Percentiles rank a stretch among this genome's conserved stretches.
phyloP scores from a whole-genome alignment of 2,113 vertebrate species.

The Pseudolaguvia tuberculata region DNA sequence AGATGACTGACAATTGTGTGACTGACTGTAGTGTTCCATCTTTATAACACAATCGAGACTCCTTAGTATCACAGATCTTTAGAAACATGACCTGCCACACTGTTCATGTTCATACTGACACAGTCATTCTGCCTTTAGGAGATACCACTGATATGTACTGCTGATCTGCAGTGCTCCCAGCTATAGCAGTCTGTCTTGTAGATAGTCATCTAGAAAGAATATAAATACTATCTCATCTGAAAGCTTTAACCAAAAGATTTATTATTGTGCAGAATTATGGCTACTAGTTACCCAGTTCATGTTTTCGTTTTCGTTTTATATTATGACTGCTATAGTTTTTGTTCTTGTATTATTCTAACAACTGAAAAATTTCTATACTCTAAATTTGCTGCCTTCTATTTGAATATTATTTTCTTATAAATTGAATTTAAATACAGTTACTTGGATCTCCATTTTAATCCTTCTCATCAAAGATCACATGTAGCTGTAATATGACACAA shows the following conservation, averaged over 20 bases:
- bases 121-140: conserved; percentile 5
- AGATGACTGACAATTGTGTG: conserved; percentile 46
- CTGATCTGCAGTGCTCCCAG: conserved; percentile 2
- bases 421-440: conserved; percentile 30
- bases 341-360: conserved; percentile 31
- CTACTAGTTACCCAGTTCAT: background rate
- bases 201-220: conserved; percentile 19
- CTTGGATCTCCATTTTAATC: conserved; percentile 18
- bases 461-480: conserved; percentile 21
- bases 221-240: conserved; percentile 13
- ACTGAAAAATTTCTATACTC: conserved; percentile 10
- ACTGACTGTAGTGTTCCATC: conserved; percentile 51
- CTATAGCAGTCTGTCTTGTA: conserved; percentile 9
- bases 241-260: conserved; percentile 6
- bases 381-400: background rate
- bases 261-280: conserved; percentile 3
- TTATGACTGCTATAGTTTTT: background rate
- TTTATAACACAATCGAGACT: conserved; percentile 53
- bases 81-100: conserved; percentile 45
- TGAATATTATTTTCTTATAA: conserved; percentile 6
- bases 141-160: conserved; percentile 25
- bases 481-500: conserved; percentile 32
- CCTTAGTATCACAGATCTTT: conserved; percentile 53
- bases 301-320: background rate
- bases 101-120: conserved; percentile 19